Evolutionary conservation across 2,888 invertebrate species (phyloP), one percentile per base, ranked within the genome.

Genomic region (Stenotaenia linearis): DNA sequence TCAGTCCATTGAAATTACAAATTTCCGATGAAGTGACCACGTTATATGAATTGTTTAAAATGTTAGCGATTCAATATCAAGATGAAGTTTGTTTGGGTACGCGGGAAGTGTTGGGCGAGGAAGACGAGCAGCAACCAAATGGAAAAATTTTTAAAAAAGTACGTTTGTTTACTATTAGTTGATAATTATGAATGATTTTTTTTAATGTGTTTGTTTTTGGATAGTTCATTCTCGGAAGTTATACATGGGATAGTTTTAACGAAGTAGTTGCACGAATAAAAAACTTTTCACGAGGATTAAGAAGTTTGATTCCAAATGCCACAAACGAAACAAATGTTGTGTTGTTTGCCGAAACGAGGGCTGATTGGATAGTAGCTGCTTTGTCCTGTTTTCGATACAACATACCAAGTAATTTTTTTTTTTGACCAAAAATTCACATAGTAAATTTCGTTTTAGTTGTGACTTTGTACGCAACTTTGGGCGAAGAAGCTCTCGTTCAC

Each of bases 311-410:
- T 32, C 90, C 93, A 84, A 86, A 88, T 18, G 83, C 91, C 93
- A 9, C 89, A 90, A 69, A 78, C 12, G 32, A 69, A 10, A 88
- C 90, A 81, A 94, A 93, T 86, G 90, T 98, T 83, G 96, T 94
- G 79, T 92, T 99, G 85, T 98, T 97, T 89, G 97, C 98, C 0
- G 99, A 99, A 88, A 99, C 98, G 0, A 90, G 98, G 83, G 95
- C 95, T 76, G 98, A 99, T 88, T 99, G 99, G 99, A 93, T 98
- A 92, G 89, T 98, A 77, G 93, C 96, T 0, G 97, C 97, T 0
- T 95, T 98, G 85, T 97, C 96, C 79, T 94, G 97, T 87, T 97
- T 99, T 89, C 95, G 95, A 86, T 94, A 94, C 87, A 96, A 93
- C 86, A 92, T 96, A 85, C 93, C 95, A 77, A 90, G 93, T 93